phyloP scores from a whole-genome alignment of 2,888 invertebrate species.

The Tiliacea aurago region DNA sequence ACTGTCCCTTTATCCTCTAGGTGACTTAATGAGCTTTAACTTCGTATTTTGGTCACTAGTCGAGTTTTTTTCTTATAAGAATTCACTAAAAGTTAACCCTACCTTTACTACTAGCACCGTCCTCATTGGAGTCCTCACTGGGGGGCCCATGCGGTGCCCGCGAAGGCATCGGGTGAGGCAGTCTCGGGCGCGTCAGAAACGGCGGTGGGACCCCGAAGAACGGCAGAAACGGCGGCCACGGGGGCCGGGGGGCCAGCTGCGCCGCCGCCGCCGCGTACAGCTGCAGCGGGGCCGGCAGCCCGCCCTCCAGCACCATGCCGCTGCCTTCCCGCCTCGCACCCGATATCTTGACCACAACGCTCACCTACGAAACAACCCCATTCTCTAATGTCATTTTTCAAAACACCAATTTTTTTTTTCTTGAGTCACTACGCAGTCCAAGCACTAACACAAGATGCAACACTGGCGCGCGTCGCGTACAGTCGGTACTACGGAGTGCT shows the following conservation, averaged over 20 bases:
- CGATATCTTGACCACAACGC: conserved; percentile 82
- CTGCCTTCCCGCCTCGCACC: conserved; percentile 75
- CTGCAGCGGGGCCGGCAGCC: conserved; percentile 93
- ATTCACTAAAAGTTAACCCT: conserved; percentile 50
- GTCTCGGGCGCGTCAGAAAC: conserved; percentile 87
- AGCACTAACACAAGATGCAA: conserved; percentile 56
- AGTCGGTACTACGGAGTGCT: conserved; percentile 60
- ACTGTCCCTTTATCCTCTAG: not conserved
- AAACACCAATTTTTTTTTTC: conserved; percentile 61
- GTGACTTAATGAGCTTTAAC: not conserved
- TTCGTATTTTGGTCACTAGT: not conserved
- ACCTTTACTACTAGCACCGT: conserved; percentile 89
- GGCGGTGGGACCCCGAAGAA: conserved; percentile 91
- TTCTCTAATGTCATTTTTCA: conserved; percentile 75
- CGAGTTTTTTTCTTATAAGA: conserved; percentile 2
- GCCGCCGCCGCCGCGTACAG: conserved; percentile 93
- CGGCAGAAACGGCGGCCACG: conserved; percentile 91
- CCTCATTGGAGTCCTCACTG: conserved; percentile 90
- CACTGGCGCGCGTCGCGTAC: conserved; percentile 70
- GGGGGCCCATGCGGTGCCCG: conserved; percentile 88
- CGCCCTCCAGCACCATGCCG: conserved; percentile 92
- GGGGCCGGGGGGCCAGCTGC: conserved; percentile 89
- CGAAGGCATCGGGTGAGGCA: conserved; percentile 83
- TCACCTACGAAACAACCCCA: conserved; percentile 72
- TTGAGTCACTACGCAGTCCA: conserved; percentile 65